Evolutionary conservation across 2,797 vertebrate genomes (phyloP).

Genomic region (Lacerta viridis): DNA sequence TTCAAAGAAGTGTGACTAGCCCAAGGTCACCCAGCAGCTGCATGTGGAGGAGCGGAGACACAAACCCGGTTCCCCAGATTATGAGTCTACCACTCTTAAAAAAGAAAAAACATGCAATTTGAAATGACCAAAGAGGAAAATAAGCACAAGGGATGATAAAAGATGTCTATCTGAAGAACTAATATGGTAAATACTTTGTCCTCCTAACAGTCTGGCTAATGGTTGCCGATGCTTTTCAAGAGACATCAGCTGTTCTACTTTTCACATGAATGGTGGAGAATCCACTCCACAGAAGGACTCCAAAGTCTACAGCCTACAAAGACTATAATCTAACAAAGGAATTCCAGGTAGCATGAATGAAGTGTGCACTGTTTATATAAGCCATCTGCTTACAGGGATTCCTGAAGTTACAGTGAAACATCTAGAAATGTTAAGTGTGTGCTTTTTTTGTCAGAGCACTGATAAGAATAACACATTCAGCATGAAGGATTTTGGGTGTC

Average conservation of each 20-base stretch:
- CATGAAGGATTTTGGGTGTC: conserved; percentile 37
- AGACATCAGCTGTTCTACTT: rapidly evolving
- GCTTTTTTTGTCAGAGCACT: rapidly evolving
- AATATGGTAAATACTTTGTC: conserved; percentile 36
- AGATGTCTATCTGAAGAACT: conserved; percentile 4
- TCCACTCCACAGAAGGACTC: background rate
- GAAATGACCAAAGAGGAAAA: background rate
- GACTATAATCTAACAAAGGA: conserved; percentile 34
- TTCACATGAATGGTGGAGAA: background rate
- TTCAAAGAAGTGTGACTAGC: too few species aligned
- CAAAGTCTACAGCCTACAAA: background rate
- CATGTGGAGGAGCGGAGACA: too few species aligned
- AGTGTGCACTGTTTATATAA: rapidly evolving
- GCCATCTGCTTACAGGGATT: rapidly evolving
- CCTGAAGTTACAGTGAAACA: background rate
- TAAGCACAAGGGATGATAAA: background rate
- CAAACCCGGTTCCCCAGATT: too few species aligned
- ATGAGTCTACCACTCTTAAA: too few species aligned
- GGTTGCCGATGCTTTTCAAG: rapidly evolving
- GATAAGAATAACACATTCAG: rapidly evolving
- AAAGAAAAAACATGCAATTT: background rate
- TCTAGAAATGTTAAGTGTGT: background rate
- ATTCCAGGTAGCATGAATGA: background rate
- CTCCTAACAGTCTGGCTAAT: conserved; percentile 51
- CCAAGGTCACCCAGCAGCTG: too few species aligned